Conservation (phyloP, 2,888 invertebrate genomes). For the Parascotia fuliginaria region DNA sequence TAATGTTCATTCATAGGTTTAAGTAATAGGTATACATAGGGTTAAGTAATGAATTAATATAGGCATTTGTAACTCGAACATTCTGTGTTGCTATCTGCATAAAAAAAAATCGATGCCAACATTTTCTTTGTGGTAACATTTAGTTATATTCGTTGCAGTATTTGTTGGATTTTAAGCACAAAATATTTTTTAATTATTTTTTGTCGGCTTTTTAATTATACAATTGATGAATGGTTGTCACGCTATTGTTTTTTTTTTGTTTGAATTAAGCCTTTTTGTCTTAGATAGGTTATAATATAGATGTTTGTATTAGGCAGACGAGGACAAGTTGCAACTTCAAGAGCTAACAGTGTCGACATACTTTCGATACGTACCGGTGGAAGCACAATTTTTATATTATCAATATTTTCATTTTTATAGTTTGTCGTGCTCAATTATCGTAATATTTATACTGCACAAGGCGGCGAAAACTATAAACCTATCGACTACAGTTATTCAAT, state of each 20-base stretch:
- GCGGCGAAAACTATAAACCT: slow-evolving; percentile 39
- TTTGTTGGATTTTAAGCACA: slow-evolving; percentile 68
- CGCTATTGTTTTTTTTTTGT: slow-evolving; percentile 60
- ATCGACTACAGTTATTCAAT: slow-evolving; percentile 16
- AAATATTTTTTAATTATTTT: slow-evolving; percentile 50
- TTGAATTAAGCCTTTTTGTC: slow-evolving; percentile 69
- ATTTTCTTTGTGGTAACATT: slow-evolving; percentile 59
- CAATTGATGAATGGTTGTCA: slow-evolving; percentile 69
- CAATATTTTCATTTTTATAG: slow-evolving; percentile 41
- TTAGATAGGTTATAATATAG: slow-evolving; percentile 81
- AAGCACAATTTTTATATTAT: slow-evolving; percentile 16
- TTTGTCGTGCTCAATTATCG: slow-evolving; percentile 56
- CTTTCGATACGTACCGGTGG: slow-evolving; percentile 31
- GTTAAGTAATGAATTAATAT: slow-evolving; percentile 46
- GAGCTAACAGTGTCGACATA: slow-evolving; percentile 46
- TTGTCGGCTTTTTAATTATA: slow-evolving; percentile 63
- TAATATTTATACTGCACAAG: slow-evolving; percentile 47
- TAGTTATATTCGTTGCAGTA: slow-evolving; percentile 70
- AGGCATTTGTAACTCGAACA: slow-evolving; percentile 76
- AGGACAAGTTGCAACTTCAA: slow-evolving; percentile 49
- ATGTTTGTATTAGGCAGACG: slow-evolving; percentile 72
- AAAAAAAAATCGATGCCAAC: slow-evolving; percentile 56
- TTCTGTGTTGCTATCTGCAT: slow-evolving; percentile 69
- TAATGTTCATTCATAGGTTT: slow-evolving; percentile 51
- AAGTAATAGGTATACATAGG: slow-evolving; percentile 60